These are phyloP conservation scores for Drosophila robusta DNA, from an alignment of 2,888 invertebrate species.

Conservation along the genomic window DNA sequence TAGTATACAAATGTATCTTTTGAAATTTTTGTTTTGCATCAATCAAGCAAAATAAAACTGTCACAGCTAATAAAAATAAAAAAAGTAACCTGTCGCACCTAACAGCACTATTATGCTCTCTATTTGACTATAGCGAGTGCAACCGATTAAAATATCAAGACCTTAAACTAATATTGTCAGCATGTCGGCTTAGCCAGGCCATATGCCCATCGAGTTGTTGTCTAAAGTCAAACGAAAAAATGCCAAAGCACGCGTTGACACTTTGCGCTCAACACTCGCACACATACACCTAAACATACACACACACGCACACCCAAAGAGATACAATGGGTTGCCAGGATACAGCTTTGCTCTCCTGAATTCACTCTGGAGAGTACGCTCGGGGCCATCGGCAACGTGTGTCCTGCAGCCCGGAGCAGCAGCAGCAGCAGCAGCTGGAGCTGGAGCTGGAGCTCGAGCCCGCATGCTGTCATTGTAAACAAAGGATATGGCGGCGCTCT, in stretches of 20 bases:
- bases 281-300: slow-evolving; percentile 29
- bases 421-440: slow-evolving; percentile 30
- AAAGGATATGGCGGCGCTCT: slow-evolving; percentile 63
- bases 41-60: too few relatives aligned
- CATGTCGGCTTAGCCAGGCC: not conserved
- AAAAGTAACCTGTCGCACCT: too few relatives aligned
- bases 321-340: slow-evolving; percentile 26
- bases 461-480: slow-evolving; percentile 70
- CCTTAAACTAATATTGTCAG: not conserved
- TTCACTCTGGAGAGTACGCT: slow-evolving; percentile 66
- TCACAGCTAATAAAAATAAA: too few relatives aligned
- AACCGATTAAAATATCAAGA: too few relatives aligned
- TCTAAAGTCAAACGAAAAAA: slow-evolving; percentile 54
- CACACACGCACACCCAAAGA: slow-evolving; percentile 12
- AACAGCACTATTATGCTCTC: too few relatives aligned
- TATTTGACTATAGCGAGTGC: too few relatives aligned
- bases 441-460: slow-evolving; percentile 32
- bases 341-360: slow-evolving; percentile 59
- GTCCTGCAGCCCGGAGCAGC: slow-evolving; percentile 65
- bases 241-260: slow-evolving; percentile 78
- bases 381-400: slow-evolving; percentile 64
- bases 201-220: slow-evolving; percentile 28
- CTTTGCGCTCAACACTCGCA: slow-evolving; percentile 75
- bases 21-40: too few relatives aligned
- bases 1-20: too few relatives aligned